Evolutionary conservation across 2,797 vertebrate genomes (phyloP).

Genomic region (Epinephelus malabaricus): DNA sequence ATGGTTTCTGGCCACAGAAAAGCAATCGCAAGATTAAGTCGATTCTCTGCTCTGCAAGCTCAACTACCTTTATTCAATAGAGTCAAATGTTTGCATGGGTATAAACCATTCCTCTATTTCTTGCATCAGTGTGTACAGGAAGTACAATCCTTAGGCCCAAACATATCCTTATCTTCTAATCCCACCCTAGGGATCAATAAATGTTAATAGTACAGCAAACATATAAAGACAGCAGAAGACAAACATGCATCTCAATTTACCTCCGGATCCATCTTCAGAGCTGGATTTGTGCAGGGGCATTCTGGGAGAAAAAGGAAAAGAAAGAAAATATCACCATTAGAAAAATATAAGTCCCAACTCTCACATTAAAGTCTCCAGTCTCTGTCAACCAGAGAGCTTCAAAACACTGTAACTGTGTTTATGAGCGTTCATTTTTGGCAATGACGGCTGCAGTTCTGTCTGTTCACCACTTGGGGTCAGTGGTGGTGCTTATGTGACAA

Average conservation of each 20-base stretch:
- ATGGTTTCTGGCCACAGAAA: too few relatives aligned
- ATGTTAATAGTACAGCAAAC: background rate
- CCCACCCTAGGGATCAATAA: background rate
- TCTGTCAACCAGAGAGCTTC: background rate
- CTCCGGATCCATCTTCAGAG: slow-evolving; percentile 95
- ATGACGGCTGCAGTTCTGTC: slow-evolving; percentile 26
- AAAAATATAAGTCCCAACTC: background rate
- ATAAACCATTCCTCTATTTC: background rate
- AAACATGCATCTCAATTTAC: slow-evolving; percentile 81
- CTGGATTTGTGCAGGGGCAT: slow-evolving; percentile 95
- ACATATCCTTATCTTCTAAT: background rate
- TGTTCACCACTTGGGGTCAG: slow-evolving; percentile 78
- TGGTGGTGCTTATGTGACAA: slow-evolving; percentile 54
- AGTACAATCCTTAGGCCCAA: background rate
- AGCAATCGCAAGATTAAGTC: too few relatives aligned
- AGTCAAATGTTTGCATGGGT: background rate
- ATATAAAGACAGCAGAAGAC: background rate
- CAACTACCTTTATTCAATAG: too few relatives aligned
- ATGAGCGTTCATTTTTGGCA: background rate
- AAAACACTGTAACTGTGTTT: background rate
- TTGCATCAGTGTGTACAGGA: background rate
- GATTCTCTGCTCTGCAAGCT: too few relatives aligned
- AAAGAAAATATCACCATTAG: background rate
- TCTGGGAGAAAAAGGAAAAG: slow-evolving; percentile 79
- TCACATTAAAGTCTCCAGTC: background rate